Evolutionary conservation across 2,113 vertebrate genomes (phyloP).

Genomic region (rat (Rattus norvegicus)): DNA sequence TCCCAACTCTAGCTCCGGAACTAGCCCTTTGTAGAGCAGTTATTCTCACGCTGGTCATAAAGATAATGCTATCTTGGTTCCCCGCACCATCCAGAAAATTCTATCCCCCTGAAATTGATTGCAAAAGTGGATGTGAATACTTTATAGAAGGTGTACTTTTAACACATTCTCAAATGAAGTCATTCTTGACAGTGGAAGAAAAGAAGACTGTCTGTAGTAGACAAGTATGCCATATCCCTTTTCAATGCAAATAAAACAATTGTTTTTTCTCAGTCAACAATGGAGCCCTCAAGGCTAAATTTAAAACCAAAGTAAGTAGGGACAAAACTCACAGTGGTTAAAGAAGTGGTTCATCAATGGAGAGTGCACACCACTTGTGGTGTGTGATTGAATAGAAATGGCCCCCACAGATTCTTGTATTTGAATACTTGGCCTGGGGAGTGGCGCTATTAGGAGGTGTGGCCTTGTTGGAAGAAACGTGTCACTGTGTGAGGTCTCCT

Average conservation of each 20-base stretch:
- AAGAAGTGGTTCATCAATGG: not conserved
- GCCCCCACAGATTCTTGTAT: not conserved
- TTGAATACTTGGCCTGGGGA: not conserved
- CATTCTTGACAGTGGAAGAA: not conserved
- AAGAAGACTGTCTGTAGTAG: not conserved
- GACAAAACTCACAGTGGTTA: not conserved
- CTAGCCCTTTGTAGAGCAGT: not conserved
- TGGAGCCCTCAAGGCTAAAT: not conserved
- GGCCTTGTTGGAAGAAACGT: not conserved
- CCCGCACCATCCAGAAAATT: slow-evolving; percentile 22
- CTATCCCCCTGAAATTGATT: not conserved
- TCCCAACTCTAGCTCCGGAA: not conserved
- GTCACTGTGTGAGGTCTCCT: not conserved
- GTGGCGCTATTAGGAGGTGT: not conserved
- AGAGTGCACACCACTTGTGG: not conserved
- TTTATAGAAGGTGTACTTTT: not conserved
- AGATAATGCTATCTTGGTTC: not conserved
- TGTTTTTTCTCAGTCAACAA: slow-evolving; percentile 1
- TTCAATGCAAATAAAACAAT: slow-evolving; percentile 41
- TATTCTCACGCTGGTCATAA: not conserved
- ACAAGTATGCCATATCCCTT: not conserved
- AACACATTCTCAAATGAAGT: slow-evolving; percentile 12
- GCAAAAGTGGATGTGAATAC: not conserved
- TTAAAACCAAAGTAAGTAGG: slow-evolving; percentile 24
- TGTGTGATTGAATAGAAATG: not conserved